A percentile compares a stretch with the other conserved stretches of the same genome.
These are phyloP conservation scores for Drosophila melanogaster DNA, from an alignment of 1,140 invertebrate species.

Conservation along the genomic window DNA sequence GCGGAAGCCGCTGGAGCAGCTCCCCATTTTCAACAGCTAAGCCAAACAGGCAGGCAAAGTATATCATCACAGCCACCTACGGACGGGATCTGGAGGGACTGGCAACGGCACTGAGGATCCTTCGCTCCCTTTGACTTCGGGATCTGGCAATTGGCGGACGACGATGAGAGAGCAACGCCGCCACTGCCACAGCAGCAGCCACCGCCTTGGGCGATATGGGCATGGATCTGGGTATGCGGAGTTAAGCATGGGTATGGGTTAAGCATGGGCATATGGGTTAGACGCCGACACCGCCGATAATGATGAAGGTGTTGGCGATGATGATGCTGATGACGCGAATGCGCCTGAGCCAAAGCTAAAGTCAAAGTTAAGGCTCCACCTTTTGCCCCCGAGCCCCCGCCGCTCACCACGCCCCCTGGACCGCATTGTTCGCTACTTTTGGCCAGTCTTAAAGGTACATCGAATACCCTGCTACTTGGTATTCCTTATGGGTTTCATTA, in stretches of 20 bases:
- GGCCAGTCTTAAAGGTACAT: neutral
- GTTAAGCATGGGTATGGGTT: slow-evolving; percentile 15
- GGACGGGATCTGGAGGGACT: slow-evolving; percentile 32
- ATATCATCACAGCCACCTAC: slow-evolving; percentile 83
- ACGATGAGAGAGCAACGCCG: slow-evolving; percentile 33
- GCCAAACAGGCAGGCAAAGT: slow-evolving; percentile 61
- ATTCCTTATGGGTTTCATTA: no score
- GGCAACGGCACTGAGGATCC: neutral
- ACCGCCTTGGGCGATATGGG: slow-evolving; percentile 17
- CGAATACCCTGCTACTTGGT: slow-evolving; percentile 2
- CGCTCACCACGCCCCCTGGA: slow-evolving; percentile 3
- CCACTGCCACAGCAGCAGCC: slow-evolving; percentile 20
- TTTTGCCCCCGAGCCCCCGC: neutral
- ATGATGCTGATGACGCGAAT: slow-evolving; percentile 79
- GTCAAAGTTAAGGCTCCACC: slow-evolving; percentile 9
- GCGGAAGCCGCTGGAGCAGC: slow-evolving; percentile 27
- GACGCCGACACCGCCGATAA: slow-evolving; percentile 67
- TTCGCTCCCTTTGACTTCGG: slow-evolving; percentile 2
- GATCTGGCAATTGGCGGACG: slow-evolving; percentile 4
- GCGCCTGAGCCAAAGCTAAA: slow-evolving; percentile 38
- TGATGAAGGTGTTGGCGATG: slow-evolving; percentile 81
- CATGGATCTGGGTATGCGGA: slow-evolving; percentile 2
- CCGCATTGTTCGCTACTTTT: neutral
- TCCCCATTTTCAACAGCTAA: slow-evolving; percentile 65
- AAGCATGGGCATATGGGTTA: slow-evolving; percentile 19